Percentiles rank a stretch among this genome's conserved stretches.
These are phyloP conservation scores for Clivina fossor DNA, from an alignment of 2,888 invertebrate species.

Conservation along the genomic window DNA sequence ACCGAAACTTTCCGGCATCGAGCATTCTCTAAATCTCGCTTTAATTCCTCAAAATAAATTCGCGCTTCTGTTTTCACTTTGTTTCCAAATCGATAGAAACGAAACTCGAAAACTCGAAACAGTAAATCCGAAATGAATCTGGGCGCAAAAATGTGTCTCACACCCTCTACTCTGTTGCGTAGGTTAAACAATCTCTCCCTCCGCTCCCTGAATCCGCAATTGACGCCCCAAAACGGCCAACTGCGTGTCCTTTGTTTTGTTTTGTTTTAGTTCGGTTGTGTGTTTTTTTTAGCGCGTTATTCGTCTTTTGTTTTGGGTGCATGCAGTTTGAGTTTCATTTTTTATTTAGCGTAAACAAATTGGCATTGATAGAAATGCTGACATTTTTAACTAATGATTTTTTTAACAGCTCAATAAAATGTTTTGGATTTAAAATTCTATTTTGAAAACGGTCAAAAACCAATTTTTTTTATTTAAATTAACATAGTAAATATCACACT, in stretches of 20 bases:
- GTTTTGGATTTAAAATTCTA: no score
- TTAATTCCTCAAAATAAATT: no score
- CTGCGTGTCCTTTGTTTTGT: neutral
- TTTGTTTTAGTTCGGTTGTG: slow-evolving; percentile 1
- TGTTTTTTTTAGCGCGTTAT: slow-evolving; percentile 2
- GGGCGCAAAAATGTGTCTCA: neutral
- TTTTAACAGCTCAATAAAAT: no score
- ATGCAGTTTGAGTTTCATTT: no score
- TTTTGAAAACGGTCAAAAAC: no score
- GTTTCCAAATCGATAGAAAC: slow-evolving; percentile 26
- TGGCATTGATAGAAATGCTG: no score
- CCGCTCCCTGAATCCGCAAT: slow-evolving; percentile 1
- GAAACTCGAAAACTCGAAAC: slow-evolving; percentile 29
- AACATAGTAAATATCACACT: no score
- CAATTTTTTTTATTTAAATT: no score
- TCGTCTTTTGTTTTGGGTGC: no score
- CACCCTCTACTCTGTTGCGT: slow-evolving; percentile 3
- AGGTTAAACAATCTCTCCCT: neutral
- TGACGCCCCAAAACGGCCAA: slow-evolving; percentile 9
- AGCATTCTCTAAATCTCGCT: slow-evolving; percentile 23
- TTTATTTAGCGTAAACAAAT: no score
- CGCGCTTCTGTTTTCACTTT: slow-evolving; percentile 31
- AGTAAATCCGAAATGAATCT: slow-evolving; percentile 26
- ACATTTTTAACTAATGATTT: no score
- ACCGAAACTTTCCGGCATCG: slow-evolving; percentile 27